Base-by-base conservation (phyloP, 2,797 vertebrate species). In the Megaceryle alcyon region DNA sequence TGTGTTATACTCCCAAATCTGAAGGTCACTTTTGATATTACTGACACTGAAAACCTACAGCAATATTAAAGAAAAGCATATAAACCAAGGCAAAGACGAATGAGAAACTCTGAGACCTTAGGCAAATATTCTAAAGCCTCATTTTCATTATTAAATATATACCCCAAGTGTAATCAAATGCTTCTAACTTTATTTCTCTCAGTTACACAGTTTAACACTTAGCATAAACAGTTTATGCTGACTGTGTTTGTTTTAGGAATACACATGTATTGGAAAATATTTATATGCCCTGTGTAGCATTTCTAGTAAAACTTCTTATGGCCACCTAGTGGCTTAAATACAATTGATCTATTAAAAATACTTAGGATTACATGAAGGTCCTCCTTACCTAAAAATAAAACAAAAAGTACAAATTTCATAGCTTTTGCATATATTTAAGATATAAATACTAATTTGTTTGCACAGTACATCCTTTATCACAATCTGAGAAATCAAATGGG, bases 391-490 rank as follows among this genome's bases (percentile, higher is more conserved):
- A 93, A 97, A 97, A 98, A 98, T 86, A 97, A 98, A 98, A 97
- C 96, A 73, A 92, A 70, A 96, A 95, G 96, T 97, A 97, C 98
- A 96, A 89, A 53, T 90, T 89, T 94, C 89, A 97, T 96, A 93
- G 77, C 84, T 97, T 97, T 97, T 97, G 97, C 93, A 97, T 98
- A 98, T 98, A 98, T 98, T 98, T 98, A 96, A 97, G 97, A 97
- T 98, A 98, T 98, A 98, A 98, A 98, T 98, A 98, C 96, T 98
- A 96, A 96, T 97, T 97, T 97, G 82, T 97, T 98, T 98, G 96
- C 97, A 98, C 97, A 97, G 97, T 98, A 98, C 97, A 98, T 97
- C 93, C 93, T 97, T 91, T 93, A 94, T 94, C 82, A 98, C 96
- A 96, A 95, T 96, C 95, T 94, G 91, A 97, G 95, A 97, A 97